Percentiles rank a stretch among this genome's conserved stretches.
These are phyloP conservation scores for Drosophila obscura DNA, from an alignment of 1,140 invertebrate genomes.

Conservation along the genomic window DNA sequence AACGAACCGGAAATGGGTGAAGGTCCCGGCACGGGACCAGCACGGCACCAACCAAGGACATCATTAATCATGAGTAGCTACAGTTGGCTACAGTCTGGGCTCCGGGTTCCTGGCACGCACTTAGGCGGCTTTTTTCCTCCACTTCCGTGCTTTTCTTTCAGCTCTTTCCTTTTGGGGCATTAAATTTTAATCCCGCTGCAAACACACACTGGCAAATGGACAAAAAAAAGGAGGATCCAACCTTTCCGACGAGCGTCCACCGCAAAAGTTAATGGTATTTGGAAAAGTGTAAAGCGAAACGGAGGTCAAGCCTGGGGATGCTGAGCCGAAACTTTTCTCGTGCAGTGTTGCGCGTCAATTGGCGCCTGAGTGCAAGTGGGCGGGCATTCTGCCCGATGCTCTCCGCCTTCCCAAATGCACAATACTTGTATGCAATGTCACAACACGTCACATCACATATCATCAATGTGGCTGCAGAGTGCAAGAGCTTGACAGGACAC, in stretches of 20 bases:
- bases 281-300: constrained; percentile 24
- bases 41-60: constrained; percentile 49
- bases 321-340: constrained; percentile 40
- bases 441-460: too few relatives aligned
- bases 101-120: constrained; percentile 35
- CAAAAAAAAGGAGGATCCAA: constrained; percentile 21
- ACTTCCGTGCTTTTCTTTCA: background rate
- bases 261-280: constrained; percentile 58
- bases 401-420: too few relatives aligned
- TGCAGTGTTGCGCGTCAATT: constrained; percentile 54
- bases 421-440: too few relatives aligned
- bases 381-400: constrained; percentile 4
- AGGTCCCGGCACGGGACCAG: constrained; percentile 17
- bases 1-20: constrained; percentile 77
- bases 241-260: constrained; percentile 15
- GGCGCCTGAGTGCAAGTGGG: constrained; percentile 27
- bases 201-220: constrained; percentile 9
- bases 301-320: background rate
- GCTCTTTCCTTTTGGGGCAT: constrained; percentile 41
- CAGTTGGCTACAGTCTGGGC: constrained; percentile 26
- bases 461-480: too few relatives aligned
- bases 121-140: constrained; percentile 36
- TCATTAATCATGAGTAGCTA: constrained; percentile 74
- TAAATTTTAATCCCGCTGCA: constrained; percentile 66
- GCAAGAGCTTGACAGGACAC: too few relatives aligned